These are phyloP conservation scores for Athripsodes cinereus DNA, from an alignment of 2,888 invertebrate species.

Conservation along the genomic window DNA sequence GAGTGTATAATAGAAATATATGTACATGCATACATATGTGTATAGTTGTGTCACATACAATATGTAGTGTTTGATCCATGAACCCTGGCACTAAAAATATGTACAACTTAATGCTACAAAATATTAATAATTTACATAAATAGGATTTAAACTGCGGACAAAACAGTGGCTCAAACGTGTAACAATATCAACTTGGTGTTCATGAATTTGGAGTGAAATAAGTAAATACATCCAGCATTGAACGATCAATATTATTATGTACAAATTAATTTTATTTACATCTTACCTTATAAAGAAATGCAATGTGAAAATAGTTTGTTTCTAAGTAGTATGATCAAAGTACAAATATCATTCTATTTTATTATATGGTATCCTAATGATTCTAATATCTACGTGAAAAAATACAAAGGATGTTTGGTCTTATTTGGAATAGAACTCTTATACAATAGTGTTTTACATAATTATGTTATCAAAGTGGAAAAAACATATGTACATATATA, in stretches of 20 bases:
- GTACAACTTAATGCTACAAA: slow-evolving; percentile 3
- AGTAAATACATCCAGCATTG: slow-evolving; percentile 1
- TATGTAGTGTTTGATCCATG: slow-evolving; percentile 5
- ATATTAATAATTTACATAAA: background rate
- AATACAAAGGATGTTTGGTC: slow-evolving; percentile 23
- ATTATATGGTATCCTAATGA: background rate
- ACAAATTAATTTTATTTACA: background rate
- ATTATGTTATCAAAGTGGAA: too few species aligned
- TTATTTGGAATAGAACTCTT: slow-evolving; percentile 1
- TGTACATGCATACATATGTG: too few species aligned
- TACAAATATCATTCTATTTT: background rate
- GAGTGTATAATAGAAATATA: too few species aligned
- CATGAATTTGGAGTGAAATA: slow-evolving; percentile 25
- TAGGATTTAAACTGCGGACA: background rate
- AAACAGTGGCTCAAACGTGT: background rate
- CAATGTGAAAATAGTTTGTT: background rate
- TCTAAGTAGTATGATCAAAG: background rate
- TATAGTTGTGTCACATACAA: background rate
- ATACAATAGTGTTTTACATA: background rate
- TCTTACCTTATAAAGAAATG: background rate
- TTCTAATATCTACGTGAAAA: slow-evolving; percentile 19
- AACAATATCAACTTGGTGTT: slow-evolving; percentile 24
- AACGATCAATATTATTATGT: too few species aligned
- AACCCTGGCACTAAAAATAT: slow-evolving; percentile 21
- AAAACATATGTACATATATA: too few species aligned